These are phyloP conservation scores for Griposia aprilina DNA, from an alignment of 2,888 invertebrate species.

Conservation along the genomic window DNA sequence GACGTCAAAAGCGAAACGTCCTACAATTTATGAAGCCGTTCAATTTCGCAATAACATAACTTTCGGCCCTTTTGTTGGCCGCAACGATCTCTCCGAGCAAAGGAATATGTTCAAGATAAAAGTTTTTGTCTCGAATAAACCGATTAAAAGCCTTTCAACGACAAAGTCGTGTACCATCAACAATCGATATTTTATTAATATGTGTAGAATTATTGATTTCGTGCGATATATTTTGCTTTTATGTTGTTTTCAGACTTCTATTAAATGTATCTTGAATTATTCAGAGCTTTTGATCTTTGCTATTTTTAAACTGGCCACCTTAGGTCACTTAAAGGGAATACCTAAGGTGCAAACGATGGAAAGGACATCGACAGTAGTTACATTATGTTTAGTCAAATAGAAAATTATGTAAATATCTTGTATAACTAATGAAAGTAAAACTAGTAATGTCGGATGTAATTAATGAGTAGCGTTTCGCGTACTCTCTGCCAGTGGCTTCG, in stretches of 20 bases:
- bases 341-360: slow-evolving; percentile 35
- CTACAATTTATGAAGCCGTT: slow-evolving; percentile 80
- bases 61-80: slow-evolving; percentile 78
- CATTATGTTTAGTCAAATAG: slow-evolving; percentile 70
- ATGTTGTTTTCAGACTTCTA: slow-evolving; percentile 18
- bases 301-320: not conserved
- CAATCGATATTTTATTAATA: slow-evolving; percentile 61
- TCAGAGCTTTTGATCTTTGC: not conserved
- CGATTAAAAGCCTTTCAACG: slow-evolving; percentile 54
- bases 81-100: slow-evolving; percentile 64
- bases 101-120: slow-evolving; percentile 64
- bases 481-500: slow-evolving; percentile 78
- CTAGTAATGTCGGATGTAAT: slow-evolving; percentile 82
- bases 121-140: slow-evolving; percentile 59
- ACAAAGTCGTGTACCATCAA: slow-evolving; percentile 57
- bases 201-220: slow-evolving; percentile 43
- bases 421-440: slow-evolving; percentile 87
- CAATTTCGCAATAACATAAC: slow-evolving; percentile 80
- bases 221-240: slow-evolving; percentile 24
- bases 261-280: slow-evolving; percentile 11
- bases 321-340: slow-evolving; percentile 30
- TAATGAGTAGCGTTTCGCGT: slow-evolving; percentile 83
- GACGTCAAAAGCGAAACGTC: slow-evolving; percentile 77
- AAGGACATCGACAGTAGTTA: slow-evolving; percentile 49
- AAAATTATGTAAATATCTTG: slow-evolving; percentile 82